Evolutionary conservation across 2,797 vertebrate species (phyloP), one percentile per base, ranked within the genome.

Genomic region (Tinamus major): DNA sequence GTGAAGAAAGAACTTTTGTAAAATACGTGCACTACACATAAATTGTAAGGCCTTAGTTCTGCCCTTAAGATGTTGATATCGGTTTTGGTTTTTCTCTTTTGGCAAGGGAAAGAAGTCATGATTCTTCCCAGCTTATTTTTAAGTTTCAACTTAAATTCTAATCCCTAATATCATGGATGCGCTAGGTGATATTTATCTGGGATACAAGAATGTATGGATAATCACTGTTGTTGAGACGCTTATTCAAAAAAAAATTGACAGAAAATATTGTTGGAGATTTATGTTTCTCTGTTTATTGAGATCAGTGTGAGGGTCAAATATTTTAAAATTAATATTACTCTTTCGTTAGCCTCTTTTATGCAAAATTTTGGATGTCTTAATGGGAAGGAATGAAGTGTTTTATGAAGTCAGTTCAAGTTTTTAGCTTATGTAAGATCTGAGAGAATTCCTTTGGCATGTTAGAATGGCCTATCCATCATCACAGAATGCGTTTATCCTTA

Each of bases 131-230:
- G 31, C 65, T 68, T 95, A 69, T 35, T 94, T 97, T 97, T 94
- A 97, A 90, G 94, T 94, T 96, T 97, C 70, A 71, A 18, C 96
- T 93, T 92, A 85, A 79, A 77, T 94, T 90, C 90, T 92, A 84
- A 67, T 67, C 33, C 77, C 87, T 91, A 59, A 26, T 94, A 82
- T 77, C 35, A 19, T 81, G 53, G 29, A 61, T 70, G n/a, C 75
- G 92, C 35, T 85, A 83, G n/a, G 42, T 67, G 65, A 46, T 23
- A 24, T 85, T 80, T 59, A 49, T 67, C 77, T 33, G 27, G 19
- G 86, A 37, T 56, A 35, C 18, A 46, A 92, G 71, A 79, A 51
- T 44, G 58, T 67, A 35, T 48, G 39, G 62, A 37, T 75, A 82
- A 85, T 59, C 8, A 79, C 11, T 44, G 42, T 80, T 42, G 35